Evolutionary conservation across 2,113 vertebrate species (phyloP).

Genomic region (Mungos mungo): DNA sequence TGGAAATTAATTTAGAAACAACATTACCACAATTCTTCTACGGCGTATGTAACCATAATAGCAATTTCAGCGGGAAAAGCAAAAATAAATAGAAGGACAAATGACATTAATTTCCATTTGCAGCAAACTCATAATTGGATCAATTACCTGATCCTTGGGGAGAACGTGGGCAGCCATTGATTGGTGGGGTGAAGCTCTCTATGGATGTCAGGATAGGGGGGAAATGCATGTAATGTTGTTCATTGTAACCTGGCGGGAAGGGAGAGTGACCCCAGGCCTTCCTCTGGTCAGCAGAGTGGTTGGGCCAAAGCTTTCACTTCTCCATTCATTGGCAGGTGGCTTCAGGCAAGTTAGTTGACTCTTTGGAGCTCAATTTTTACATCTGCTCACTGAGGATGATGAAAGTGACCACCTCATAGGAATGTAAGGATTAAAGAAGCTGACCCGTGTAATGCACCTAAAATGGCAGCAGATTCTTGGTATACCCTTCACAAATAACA

Average conservation of each 20-base stretch:
- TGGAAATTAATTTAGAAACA: constrained; percentile 60
- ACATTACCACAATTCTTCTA: not conserved
- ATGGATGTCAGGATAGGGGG: not conserved
- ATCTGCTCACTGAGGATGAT: not conserved
- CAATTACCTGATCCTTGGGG: not conserved
- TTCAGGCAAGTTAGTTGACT: not conserved
- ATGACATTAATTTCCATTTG: constrained; percentile 35
- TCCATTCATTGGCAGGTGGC: not conserved
- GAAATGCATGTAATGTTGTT: accelerated
- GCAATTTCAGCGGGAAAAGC: not conserved
- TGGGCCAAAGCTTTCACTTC: not conserved
- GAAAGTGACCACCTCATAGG: not conserved
- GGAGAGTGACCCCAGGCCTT: not conserved
- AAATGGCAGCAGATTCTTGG: not conserved
- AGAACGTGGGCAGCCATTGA: not conserved
- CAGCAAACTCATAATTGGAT: not conserved
- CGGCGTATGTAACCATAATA: not conserved
- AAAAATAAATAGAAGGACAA: constrained; percentile 38
- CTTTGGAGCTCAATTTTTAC: not conserved
- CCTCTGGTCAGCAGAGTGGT: not conserved
- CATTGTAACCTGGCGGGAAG: not conserved
- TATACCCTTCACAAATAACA: not conserved
- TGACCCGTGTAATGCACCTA: not conserved
- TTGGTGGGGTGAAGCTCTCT: not conserved
- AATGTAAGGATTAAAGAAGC: not conserved